Evolutionary conservation across 92 coral and sea anemone genomes (phyloP).

Genomic region (Porites evermanni): DNA sequence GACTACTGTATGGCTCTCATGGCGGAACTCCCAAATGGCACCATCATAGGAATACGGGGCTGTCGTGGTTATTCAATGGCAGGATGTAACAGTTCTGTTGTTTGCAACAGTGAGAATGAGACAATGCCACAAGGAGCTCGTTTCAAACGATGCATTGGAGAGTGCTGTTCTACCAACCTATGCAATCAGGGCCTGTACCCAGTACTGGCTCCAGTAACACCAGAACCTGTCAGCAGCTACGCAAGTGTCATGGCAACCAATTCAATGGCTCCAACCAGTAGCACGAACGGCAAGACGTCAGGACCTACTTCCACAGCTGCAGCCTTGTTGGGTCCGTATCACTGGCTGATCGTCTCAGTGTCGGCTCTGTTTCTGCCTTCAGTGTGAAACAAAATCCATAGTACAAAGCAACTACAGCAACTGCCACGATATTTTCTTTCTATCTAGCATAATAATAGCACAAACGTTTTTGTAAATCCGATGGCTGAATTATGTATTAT

Average conservation of each 20-base stretch:
- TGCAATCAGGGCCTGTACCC: conserved; percentile 1
- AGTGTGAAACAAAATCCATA: not conserved
- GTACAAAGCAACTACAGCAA: not conserved
- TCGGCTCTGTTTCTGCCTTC: not conserved
- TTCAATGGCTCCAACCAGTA: not conserved
- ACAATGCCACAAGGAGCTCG: not conserved
- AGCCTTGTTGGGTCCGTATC: not conserved
- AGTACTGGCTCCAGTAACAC: not conserved
- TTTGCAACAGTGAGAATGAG: not conserved
- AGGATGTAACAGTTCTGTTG: not conserved
- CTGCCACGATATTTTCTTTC: too few relatives aligned
- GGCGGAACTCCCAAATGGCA: not conserved
- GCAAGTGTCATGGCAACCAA: not conserved
- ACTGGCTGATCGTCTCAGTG: not conserved
- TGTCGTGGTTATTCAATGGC: not conserved
- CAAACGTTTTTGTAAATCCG: too few relatives aligned
- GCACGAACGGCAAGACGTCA: not conserved
- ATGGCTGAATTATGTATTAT: too few relatives aligned
- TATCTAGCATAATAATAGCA: too few relatives aligned
- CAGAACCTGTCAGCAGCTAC: not conserved
- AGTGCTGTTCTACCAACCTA: not conserved
- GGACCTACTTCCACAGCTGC: not conserved
- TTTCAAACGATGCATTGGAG: not conserved
- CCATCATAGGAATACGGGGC: conserved; percentile 1
- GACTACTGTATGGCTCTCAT: not conserved